Conservation (phyloP, 2,113 vertebrate species). For the Festucalex cinctus region DNA sequence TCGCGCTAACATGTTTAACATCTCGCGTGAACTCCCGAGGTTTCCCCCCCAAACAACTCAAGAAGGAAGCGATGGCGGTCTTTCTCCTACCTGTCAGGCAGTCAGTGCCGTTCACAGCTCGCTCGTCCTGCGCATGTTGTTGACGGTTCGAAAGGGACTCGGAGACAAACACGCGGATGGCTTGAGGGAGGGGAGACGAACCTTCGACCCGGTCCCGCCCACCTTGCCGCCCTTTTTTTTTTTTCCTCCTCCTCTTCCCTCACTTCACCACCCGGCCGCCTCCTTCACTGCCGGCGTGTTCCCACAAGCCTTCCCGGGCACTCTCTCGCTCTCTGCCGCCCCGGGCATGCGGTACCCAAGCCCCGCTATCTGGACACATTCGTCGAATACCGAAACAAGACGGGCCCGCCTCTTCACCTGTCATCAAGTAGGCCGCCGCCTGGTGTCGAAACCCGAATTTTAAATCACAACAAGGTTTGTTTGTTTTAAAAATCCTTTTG, state of each 20-base stretch:
- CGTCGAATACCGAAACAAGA: constrained; percentile 54
- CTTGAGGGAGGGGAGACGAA: background rate
- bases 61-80: background rate
- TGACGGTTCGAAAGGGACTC: constrained; percentile 10
- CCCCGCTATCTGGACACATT: constrained; percentile 52
- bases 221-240: constrained; percentile 29
- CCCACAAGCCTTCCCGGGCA: constrained; percentile 47
- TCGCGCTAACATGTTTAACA: constrained; percentile 1
- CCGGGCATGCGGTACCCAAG: constrained; percentile 28
- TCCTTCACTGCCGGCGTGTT: constrained; percentile 45
- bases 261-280: constrained; percentile 2
- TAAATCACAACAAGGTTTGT: background rate
- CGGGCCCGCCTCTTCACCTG: constrained; percentile 50
- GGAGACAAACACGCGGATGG: background rate
- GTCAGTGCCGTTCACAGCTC: constrained; percentile 19
- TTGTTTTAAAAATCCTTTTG: too few relatives aligned
- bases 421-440: background rate
- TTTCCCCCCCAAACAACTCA: background rate
- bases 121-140: constrained; percentile 38
- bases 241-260: background rate
- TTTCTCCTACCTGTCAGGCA: constrained; percentile 54
- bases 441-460: background rate
- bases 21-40: constrained; percentile 27
- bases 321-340: constrained; percentile 30
- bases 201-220: constrained; percentile 15